Evolutionary conservation across 2,797 vertebrate genomes (phyloP).

Genomic region (Staurois parvus): DNA sequence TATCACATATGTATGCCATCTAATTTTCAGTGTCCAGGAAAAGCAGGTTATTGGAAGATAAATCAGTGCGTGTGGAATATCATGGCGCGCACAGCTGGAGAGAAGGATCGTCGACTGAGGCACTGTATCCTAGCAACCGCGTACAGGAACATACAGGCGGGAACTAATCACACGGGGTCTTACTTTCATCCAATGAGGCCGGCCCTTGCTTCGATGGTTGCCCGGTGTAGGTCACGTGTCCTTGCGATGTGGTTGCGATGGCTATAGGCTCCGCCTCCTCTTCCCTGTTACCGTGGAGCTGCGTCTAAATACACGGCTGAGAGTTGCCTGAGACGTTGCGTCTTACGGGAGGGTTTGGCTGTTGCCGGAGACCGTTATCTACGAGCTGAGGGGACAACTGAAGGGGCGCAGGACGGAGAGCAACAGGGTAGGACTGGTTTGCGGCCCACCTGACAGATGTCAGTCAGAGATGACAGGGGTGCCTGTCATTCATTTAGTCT

Average conservation of each 20-base stretch:
- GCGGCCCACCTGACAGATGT: constrained; percentile 11
- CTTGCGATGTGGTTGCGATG: neutral
- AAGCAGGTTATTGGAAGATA: too few species aligned
- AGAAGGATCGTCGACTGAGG: neutral
- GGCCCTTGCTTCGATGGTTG: neutral
- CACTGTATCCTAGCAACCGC: neutral
- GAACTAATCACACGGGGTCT: constrained; percentile 7
- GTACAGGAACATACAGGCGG: too few species aligned
- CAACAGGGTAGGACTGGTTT: neutral
- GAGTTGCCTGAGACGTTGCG: neutral
- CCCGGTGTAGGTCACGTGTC: constrained; percentile 9
- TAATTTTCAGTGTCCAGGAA: too few species aligned
- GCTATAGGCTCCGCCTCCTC: neutral
- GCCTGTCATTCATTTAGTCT: neutral
- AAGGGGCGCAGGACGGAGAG: neutral
- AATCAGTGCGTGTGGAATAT: too few species aligned
- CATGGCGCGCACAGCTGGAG: neutral
- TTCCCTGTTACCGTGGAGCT: constrained; percentile 71
- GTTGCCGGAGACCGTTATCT: neutral
- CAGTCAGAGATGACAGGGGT: neutral
- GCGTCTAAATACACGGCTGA: constrained; percentile 58
- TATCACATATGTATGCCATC: too few species aligned
- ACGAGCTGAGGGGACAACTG: neutral
- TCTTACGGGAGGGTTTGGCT: neutral
- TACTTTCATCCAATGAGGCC: constrained; percentile 4